These are phyloP conservation scores for Aurelia sp. DNA, from an alignment of 30 jellyfish, hydroid and myxozoan species.

Conservation along the genomic window DNA sequence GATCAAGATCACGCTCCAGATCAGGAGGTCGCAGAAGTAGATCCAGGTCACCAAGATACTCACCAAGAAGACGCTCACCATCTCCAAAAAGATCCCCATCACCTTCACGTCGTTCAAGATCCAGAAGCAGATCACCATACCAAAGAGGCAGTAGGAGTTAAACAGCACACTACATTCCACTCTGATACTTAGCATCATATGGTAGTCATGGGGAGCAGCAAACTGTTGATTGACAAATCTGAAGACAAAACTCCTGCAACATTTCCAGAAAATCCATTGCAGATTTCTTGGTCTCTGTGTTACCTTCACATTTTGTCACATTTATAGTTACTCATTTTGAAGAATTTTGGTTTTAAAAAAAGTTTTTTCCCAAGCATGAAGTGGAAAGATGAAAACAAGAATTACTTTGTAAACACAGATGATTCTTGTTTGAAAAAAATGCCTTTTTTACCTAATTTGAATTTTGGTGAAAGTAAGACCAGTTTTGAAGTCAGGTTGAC, in stretches of 20 bases:
- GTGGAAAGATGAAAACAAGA: no score
- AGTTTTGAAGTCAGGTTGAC: no score
- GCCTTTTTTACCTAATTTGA: no score
- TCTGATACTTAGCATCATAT: no score
- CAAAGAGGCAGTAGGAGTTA: constrained; percentile 59
- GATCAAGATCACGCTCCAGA: constrained; percentile 89
- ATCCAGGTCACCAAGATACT: constrained; percentile 78
- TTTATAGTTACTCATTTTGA: not conserved
- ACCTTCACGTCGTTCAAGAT: constrained; percentile 65
- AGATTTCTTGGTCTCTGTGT: not conserved
- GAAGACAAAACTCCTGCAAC: not conserved
- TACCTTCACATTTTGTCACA: not conserved
- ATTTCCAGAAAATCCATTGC: not conserved
- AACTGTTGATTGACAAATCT: not conserved
- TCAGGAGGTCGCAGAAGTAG: constrained; percentile 82
- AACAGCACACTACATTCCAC: not conserved
- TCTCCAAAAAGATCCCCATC: constrained; percentile 60
- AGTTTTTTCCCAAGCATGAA: no score
- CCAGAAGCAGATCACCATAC: constrained; percentile 68
- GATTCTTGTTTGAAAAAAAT: no score
- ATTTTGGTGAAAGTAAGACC: no score
- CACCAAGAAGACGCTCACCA: constrained; percentile 72
- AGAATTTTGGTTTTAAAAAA: not conserved
- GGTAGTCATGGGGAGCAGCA: not conserved
- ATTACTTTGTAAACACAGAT: no score